Evolutionary conservation across 53 echinoderm and acorn worm genomes (phyloP).

Genomic region (Echinometra lucunter): DNA sequence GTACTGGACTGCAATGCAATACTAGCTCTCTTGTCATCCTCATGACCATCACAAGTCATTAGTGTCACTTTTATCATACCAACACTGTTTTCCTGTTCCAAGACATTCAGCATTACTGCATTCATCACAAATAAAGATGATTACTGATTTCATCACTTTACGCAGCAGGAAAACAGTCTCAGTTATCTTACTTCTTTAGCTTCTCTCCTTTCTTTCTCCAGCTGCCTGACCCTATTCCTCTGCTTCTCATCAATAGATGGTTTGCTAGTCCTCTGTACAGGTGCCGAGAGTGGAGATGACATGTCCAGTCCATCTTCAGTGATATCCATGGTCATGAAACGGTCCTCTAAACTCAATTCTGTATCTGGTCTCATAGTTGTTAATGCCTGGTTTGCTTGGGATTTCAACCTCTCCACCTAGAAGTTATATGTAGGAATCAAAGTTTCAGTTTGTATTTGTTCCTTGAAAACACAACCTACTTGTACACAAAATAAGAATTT

Average conservation of each 20-base stretch:
- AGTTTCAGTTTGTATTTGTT: too few species aligned
- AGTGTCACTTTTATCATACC: background rate
- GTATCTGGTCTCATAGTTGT: conserved; percentile 78
- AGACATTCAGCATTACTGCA: background rate
- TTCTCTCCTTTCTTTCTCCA: conserved; percentile 91
- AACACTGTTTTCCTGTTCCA: background rate
- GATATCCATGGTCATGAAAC: conserved; percentile 96
- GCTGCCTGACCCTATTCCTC: conserved; percentile 78
- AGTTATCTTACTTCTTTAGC: conserved; percentile 80
- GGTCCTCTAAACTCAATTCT: conserved; percentile 95
- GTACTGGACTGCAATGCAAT: background rate
- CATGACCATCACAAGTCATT: too few species aligned
- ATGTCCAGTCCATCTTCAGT: conserved; percentile 66
- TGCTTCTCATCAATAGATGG: conserved; percentile 87
- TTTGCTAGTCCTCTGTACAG: conserved; percentile 68
- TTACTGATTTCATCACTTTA: background rate
- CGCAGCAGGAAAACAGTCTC: background rate
- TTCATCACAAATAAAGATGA: background rate
- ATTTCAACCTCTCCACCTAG: conserved; percentile 86
- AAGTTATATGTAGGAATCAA: background rate
- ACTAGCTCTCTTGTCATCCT: background rate
- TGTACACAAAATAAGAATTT: too few species aligned
- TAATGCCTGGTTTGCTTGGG: conserved; percentile 77
- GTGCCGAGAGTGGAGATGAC: conserved; percentile 48
- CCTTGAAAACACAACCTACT: too few species aligned